A percentile compares a stretch with the other conserved stretches of the same genome.
Evolutionary conservation across 2,797 vertebrate species (phyloP).

Genomic region (Dallia pectoralis): DNA sequence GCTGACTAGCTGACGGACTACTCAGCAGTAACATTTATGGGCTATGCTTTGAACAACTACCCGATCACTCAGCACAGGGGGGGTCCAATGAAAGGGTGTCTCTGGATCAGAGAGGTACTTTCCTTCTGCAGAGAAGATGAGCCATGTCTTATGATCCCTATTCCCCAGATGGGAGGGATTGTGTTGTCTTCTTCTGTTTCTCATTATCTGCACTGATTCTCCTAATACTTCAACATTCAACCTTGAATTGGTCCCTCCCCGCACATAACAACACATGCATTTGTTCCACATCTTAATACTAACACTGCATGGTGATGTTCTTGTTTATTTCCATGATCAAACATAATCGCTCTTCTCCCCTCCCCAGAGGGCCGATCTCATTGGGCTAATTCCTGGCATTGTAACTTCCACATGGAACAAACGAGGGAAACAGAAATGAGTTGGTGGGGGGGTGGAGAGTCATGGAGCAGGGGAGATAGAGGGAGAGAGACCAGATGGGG

Average conservation of each 20-base stretch:
- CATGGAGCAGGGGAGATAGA: slow-evolving; percentile 16
- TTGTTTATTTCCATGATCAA: slow-evolving; percentile 77
- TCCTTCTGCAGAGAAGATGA: neutral
- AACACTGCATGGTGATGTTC: slow-evolving; percentile 74
- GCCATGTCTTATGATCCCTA: neutral
- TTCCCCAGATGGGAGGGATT: slow-evolving; percentile 45
- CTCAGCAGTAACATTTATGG: too few relatives aligned
- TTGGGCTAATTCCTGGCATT: slow-evolving; percentile 67
- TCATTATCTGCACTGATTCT: slow-evolving; percentile 67
- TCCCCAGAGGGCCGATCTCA: slow-evolving; percentile 64
- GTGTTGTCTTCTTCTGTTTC: slow-evolving; percentile 59
- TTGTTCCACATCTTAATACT: slow-evolving; percentile 67
- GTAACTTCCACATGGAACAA: slow-evolving; percentile 71
- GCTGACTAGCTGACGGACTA: too few relatives aligned
- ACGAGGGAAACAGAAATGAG: slow-evolving; percentile 56
- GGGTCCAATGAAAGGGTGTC: neutral
- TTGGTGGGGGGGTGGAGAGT: neutral
- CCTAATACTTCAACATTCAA: slow-evolving; percentile 69
- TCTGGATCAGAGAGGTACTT: neutral
- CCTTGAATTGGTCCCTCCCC: slow-evolving; percentile 71
- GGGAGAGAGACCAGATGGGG: slow-evolving; percentile 15
- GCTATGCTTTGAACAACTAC: too few relatives aligned
- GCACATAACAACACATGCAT: slow-evolving; percentile 60
- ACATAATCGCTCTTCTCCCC: slow-evolving; percentile 64
- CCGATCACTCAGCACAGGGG: too few relatives aligned